These are phyloP conservation scores for Ichneumon xanthorius DNA, from an alignment of 2,888 invertebrate genomes.

Conservation along the genomic window DNA sequence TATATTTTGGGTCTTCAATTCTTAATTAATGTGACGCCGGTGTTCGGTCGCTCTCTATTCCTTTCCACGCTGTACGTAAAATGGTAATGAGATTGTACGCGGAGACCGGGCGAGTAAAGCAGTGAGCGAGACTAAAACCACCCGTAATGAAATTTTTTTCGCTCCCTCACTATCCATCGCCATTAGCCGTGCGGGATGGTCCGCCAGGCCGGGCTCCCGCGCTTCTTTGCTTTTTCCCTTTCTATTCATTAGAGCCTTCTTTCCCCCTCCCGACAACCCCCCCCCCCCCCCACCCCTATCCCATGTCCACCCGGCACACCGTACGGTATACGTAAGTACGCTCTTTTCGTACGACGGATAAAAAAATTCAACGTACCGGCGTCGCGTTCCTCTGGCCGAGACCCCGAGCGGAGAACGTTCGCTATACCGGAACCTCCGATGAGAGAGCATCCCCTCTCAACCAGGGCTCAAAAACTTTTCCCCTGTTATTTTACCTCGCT, in stretches of 20 bases:
- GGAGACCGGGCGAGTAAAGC: constrained; percentile 33
- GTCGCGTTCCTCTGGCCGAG: constrained; percentile 42
- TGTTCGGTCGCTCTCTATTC: constrained; percentile 47
- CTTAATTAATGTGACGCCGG: constrained; percentile 29
- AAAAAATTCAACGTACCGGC: constrained; percentile 57
- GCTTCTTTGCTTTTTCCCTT: constrained; percentile 28
- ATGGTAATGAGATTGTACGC: constrained; percentile 63
- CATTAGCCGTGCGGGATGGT: constrained; percentile 50
- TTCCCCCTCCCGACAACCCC: not conserved
- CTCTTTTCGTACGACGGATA: constrained; percentile 42
- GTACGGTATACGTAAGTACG: constrained; percentile 37
- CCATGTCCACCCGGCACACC: not conserved
- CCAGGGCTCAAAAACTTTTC: constrained; percentile 58
- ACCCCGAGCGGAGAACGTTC: not conserved
- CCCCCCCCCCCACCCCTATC: not conserved
- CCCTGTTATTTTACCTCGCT: constrained; percentile 9
- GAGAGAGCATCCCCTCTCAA: constrained; percentile 48
- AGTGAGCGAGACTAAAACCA: constrained; percentile 65
- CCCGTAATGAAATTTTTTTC: constrained; percentile 65
- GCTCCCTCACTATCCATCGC: constrained; percentile 60
- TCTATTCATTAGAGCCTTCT: constrained; percentile 22
- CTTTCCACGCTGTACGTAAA: constrained; percentile 57
- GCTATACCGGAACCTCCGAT: constrained; percentile 16
- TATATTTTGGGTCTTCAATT: too few species aligned
- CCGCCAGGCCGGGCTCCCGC: not conserved